Conservation (phyloP, 2,113 vertebrate genomes). For the Cyprinodon variegatus region DNA sequence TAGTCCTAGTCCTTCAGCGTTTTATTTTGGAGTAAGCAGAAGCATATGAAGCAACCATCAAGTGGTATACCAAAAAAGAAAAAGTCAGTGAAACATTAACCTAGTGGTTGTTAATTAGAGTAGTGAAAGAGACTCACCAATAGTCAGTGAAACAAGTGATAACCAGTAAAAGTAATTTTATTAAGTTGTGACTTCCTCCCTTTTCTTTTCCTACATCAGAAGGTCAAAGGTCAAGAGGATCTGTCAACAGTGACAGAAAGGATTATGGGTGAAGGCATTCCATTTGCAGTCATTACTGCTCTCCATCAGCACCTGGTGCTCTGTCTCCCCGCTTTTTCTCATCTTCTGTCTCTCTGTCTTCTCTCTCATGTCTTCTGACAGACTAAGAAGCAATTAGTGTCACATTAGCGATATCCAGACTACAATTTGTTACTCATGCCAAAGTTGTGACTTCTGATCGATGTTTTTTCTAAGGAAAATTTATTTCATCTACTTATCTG, state of each 20-base stretch:
- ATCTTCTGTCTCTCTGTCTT: constrained; percentile 70
- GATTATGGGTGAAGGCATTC: constrained; percentile 83
- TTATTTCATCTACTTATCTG: constrained; percentile 16
- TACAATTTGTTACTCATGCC: constrained; percentile 59
- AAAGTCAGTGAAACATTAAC: constrained; percentile 23
- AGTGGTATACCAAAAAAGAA: constrained; percentile 42
- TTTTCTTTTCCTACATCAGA: constrained; percentile 71
- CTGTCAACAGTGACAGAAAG: constrained; percentile 79
- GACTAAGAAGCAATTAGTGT: constrained; percentile 82
- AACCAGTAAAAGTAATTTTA: constrained; percentile 67
- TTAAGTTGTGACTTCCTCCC: constrained; percentile 79
- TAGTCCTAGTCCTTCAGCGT: constrained; percentile 59
- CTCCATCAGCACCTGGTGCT: constrained; percentile 73
- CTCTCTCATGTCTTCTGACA: constrained; percentile 74
- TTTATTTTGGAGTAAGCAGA: constrained; percentile 35
- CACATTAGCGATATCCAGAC: constrained; percentile 81
- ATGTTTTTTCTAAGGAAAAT: constrained; percentile 28
- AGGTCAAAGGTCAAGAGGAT: constrained; percentile 83
- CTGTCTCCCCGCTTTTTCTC: constrained; percentile 55
- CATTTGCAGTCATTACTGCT: constrained; percentile 79
- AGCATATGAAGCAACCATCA: constrained; percentile 31
- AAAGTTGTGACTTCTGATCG: constrained; percentile 10
- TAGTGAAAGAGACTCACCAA: constrained; percentile 10
- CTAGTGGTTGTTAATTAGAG: neutral
- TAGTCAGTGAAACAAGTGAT: constrained; percentile 45